Conservation (phyloP, 2,888 invertebrate genomes). For the Minunthozetes semirufus region DNA sequence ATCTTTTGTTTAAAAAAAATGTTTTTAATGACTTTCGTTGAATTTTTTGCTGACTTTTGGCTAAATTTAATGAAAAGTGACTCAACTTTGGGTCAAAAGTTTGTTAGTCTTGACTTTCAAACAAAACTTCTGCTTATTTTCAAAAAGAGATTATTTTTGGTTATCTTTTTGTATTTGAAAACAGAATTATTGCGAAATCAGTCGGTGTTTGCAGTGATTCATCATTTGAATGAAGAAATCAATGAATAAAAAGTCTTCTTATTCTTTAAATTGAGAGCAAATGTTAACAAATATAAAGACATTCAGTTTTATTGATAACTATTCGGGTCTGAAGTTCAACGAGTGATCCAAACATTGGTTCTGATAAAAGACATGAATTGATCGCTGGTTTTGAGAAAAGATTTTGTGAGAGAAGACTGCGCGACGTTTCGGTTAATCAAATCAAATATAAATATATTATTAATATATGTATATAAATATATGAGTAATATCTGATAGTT, state of each 20-base stretch:
- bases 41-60: background rate
- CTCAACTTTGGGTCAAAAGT: background rate
- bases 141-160: too few relatives aligned
- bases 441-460: background rate
- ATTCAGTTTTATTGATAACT: background rate
- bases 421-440: slow-evolving; percentile 3
- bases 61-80: background rate
- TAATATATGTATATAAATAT: background rate
- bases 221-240: background rate
- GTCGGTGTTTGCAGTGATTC: background rate
- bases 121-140: background rate
- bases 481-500: slow-evolving; percentile 2
- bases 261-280: background rate
- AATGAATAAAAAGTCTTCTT: background rate
- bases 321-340: slow-evolving; percentile 6
- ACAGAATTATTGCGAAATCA: background rate
- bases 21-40: background rate
- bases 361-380: slow-evolving; percentile 13
- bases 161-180: too few relatives aligned
- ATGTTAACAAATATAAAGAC: background rate
- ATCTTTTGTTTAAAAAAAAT: background rate
- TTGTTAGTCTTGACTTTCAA: background rate
- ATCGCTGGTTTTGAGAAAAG: background rate
- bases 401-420: slow-evolving; percentile 1
- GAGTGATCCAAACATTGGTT: slow-evolving; percentile 2